A percentile compares a stretch with the other conserved stretches of the same genome.
Conservation (phyloP, 1,140 invertebrate species). For the Sipha flava region DNA sequence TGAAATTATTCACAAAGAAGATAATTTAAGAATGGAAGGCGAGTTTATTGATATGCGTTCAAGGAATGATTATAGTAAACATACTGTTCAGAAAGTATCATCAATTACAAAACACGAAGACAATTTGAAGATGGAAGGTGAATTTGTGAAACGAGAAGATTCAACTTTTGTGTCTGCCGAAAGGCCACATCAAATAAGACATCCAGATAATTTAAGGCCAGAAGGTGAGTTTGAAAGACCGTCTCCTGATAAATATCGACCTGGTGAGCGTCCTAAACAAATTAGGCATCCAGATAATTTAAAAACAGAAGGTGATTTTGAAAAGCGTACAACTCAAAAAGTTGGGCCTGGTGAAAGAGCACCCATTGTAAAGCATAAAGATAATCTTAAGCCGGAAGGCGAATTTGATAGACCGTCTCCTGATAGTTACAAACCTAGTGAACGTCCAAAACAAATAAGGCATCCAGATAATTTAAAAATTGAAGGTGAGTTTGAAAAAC, state of each 20-base stretch:
- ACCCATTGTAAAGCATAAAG: conserved; percentile 48
- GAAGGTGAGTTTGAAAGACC: conserved; percentile 53
- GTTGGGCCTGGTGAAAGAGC: conserved; percentile 51
- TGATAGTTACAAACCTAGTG: conserved; percentile 45
- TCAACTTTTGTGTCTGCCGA: conserved; percentile 38
- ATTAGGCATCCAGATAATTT: conserved; percentile 56
- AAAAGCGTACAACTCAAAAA: conserved; percentile 44
- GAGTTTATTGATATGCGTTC: conserved; percentile 48
- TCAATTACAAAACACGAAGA: conserved; percentile 46
- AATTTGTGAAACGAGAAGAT: conserved; percentile 44
- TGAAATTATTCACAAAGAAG: conserved; percentile 39
- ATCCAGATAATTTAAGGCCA: conserved; percentile 49
- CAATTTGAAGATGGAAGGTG: conserved; percentile 47
- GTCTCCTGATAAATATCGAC: conserved; percentile 10
- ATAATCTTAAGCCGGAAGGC: conserved; percentile 52
- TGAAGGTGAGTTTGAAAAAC: conserved; percentile 52
- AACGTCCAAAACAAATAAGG: conserved; percentile 46
- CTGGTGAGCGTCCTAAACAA: conserved; percentile 49
- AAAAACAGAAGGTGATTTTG: conserved; percentile 53
- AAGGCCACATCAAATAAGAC: conserved; percentile 39
- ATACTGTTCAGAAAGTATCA: conserved; percentile 46
- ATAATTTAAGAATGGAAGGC: conserved; percentile 51
- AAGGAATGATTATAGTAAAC: conserved; percentile 43
- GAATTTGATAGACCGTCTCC: conserved; percentile 39
- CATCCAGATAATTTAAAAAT: conserved; percentile 53